Base-by-base conservation (phyloP, 2,113 vertebrate genomes). In the Cyprinus carpio region DNA sequence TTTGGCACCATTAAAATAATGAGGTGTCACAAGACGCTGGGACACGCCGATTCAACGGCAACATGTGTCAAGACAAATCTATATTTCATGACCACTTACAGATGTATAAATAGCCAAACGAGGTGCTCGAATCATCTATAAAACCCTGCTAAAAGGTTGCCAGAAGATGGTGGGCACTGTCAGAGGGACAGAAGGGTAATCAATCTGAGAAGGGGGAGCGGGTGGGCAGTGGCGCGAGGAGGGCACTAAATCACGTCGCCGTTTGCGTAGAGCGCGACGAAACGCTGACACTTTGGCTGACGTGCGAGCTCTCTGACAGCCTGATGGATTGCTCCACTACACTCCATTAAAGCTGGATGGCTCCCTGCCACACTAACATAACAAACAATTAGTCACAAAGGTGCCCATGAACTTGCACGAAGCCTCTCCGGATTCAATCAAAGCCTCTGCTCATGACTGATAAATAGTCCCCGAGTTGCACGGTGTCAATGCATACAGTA, bases 81-180 rank as follows among this genome's bases (percentile, higher is more conserved):
- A 94, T 94, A 95, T 94, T 95, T 95, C 94, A 95, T 93, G 91
- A 92, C 91, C 93, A 94, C 93, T 95, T 95, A 94, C 93, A 94
- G 92, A 95, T 95, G 94, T 94, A 94, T 94, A 95, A 95, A 95
- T 94, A 95, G 93, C 93, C 92, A 94, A 95, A 95, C 92, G 92
- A 94, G 93, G 91, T 90, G 90, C 87, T 90, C 90, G 93, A 93
- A 94, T 93, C 92, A 93, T 94, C 94, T 94, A 94, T 95, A 95
- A 95, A 95, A 93, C 81, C 80, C 89, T 88, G 92, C 90, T 95
- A 94, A 95, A 94, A 94, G 94, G 94, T 94, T 95, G 93, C 91
- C 87, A 92, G 92, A 93, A 93, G 91, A 94, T 91, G 94, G 92
- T 85, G 90, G 90, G 89, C 91, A 89, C 92, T 90, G 90, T 90